Evolutionary conservation across 2,888 invertebrate species (phyloP), one percentile per base, ranked within the genome.

Genomic region (Mantis religiosa): DNA sequence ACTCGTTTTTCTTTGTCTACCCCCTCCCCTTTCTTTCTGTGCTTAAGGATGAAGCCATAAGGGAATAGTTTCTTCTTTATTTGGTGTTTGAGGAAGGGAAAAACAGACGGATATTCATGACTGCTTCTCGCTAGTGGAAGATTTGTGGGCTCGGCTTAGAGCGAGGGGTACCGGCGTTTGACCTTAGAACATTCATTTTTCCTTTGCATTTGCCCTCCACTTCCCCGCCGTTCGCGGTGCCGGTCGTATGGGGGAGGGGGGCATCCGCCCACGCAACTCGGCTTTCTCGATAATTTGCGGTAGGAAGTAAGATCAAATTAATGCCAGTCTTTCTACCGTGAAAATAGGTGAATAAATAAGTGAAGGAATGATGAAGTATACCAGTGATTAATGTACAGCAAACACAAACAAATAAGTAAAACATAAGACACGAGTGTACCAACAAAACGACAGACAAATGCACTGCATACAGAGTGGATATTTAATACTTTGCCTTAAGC

Each of bases 51-150:
- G 87, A 87, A 87, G 87, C 87, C 87, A 41, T 87, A 87, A 87
- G 87, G 87, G 87, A 87, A 87, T 87, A 34, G 87, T 82, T 87
- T 87, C 87, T 87, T 87, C 87, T 82, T 87, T 87, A 87, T 87
- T 87, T 87, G 87, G 87, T 87, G 87, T 87, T 87, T 87, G 87
- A 87, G 87, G 87, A 87, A 87, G 87, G 87, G 87, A 87, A 87
- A 71, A 87, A 87, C 87, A 87, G 87, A 87, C 87, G 82, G 82
- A 82, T 87, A 87, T 87, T 87, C 87, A 87, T 87, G 87, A 87
- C 87, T 87, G 87, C 82, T 87, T 82, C 82, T 87, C 82, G 87
- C 87, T 71, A 82, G 87, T 82, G 34, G 87, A 87, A 87, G 87
- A 87, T 87, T 87, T 87, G 87, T 87, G 87, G 87, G 82, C 87